Base-by-base conservation (phyloP, 2,797 vertebrate genomes). In the Acanthurus lineatus region DNA sequence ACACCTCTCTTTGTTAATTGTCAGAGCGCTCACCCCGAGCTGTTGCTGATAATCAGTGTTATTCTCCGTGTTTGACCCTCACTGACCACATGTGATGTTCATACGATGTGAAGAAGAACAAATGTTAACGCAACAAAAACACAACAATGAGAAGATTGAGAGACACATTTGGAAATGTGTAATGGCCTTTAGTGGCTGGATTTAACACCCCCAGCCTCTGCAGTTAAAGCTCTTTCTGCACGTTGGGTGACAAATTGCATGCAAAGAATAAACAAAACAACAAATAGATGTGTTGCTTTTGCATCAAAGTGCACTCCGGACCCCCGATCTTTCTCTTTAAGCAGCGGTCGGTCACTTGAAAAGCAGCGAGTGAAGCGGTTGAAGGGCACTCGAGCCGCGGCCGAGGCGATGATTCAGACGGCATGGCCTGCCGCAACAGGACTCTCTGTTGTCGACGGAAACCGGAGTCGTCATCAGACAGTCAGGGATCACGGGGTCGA, bases 21-120 rank as follows among this genome's bases (percentile, higher is more conserved):
- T 82, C 57, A 44, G 72, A 71, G 76, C 73, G 16, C 81, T 71
- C 75, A 78, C 70, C 79, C 82, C 1, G 70, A 84, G 82, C 81
- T 90, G 68, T 68, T 83, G 69, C 76, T 84, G 77, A 81, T 88
- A 79, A 90, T 90, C 85, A 86, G 49, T 42, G 77, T 81, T 73
- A 61, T 81, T 82, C 81, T 86, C 56, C 2, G 28, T 17, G 70
- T 86, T 86, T 91, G 90, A 93, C 92, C 89, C 69, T 60, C 8
- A 62, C 52, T 62, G 84, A 78, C 84, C 83, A 62, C 28, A 66
- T 32, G 57, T 48, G 71, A 86, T 69, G 70, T 57, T 86, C 62
- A 45, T 53, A 32, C 7, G 58, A 64, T 44, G 63, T 66, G 64
- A 66, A 17, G 8, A 11, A 64, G 49, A 72, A 58, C 62, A 79